phyloP scores from a whole-genome alignment of 2,888 invertebrate species.

The Aphodius granarius region DNA sequence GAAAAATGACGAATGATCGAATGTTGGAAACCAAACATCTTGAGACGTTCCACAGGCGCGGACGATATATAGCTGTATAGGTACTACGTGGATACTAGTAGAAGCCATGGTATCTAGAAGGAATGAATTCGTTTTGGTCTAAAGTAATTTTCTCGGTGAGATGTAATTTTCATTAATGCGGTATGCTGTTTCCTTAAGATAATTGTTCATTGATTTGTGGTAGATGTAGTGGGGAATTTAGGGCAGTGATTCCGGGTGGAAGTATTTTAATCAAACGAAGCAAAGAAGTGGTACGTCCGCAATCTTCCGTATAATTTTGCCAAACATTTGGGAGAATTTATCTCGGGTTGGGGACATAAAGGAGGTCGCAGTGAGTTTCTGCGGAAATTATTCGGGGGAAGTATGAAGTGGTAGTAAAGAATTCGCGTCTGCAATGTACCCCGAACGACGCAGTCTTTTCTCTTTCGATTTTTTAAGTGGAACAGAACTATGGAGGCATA shows the following conservation, averaged over 20 bases:
- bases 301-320: constrained; percentile 1
- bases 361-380: constrained; percentile 8
- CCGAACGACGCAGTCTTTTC: neutral
- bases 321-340: constrained; percentile 10
- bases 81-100: no score
- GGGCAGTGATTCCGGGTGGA: neutral
- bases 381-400: constrained; percentile 2
- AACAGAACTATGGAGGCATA: neutral
- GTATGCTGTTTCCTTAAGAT: neutral
- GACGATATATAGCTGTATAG: no score
- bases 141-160: no score
- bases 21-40: no score
- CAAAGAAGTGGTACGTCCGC: neutral
- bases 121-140: no score
- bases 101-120: no score
- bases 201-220: neutral
- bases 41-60: no score
- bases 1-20: no score
- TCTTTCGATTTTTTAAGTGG: neutral
- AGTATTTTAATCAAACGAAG: neutral
- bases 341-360: constrained; percentile 8
- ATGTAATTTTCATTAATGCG: neutral
- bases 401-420: constrained; percentile 14
- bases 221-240: neutral
- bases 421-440: constrained; percentile 2